Evolutionary conservation across 2,888 invertebrate genomes (phyloP), one percentile per base, ranked within the genome.

Genomic region (Ophraella communa): DNA sequence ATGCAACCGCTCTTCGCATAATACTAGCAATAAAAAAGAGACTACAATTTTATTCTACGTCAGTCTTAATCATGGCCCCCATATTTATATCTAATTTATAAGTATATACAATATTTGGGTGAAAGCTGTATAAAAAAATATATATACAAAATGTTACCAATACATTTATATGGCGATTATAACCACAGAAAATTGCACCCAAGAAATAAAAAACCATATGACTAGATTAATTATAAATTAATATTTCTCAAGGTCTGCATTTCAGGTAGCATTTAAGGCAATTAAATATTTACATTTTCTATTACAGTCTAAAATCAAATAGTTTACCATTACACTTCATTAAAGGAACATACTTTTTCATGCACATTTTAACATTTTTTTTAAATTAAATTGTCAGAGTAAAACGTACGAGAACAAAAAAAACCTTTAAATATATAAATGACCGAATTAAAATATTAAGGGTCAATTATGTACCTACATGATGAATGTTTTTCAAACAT

Each of bases 51-150:
- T 68, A 70, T 58, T 75, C 70, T 74, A 76, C 70, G 70, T 76
- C 77, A 78, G 77, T 78, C 77, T 77, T 76, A 61, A 47, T 72
- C 58, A 59, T 77, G 77, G 77, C 71, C 77, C n/a, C 76, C 75
- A 66, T 72, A 67, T 64, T 65, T 68, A 58, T 44, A 56, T 27
- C 18, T 18, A 42, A 45, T 44, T 39, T 55, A 44, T 11, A 17
- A 59, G 27, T 42, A 56, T 42, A 27, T 39, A 53, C 57, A 54
- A 65, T 68, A 44, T 68, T 62, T 64, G 65, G 66, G 30, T 63
- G 23, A 24, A 52, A 62, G 62, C 60, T 62, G 67, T 62, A 33
- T 55, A 33, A 66, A 18, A 62, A 45, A 49, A 62, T 56, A 21
- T 60, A 67, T 62, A 59, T 45, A 62, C 47, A 57, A 17, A 4